These are phyloP conservation scores for Anoplolepis gracilipes DNA, from an alignment of 1,140 invertebrate species.

Conservation along the genomic window DNA sequence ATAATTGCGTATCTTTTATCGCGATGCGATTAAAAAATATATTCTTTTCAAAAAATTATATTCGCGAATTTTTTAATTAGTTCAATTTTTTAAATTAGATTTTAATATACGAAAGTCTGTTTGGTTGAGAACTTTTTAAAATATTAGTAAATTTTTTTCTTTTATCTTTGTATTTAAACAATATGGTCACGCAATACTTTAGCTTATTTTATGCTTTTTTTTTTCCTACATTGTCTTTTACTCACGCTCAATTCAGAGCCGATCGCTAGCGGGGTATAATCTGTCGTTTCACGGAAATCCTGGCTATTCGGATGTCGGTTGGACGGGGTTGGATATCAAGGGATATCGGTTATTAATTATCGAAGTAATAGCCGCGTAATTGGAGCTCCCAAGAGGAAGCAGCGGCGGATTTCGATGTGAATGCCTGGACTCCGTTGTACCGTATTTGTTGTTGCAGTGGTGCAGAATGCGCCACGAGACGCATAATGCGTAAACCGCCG, in stretches of 20 bases:
- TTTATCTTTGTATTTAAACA: not conserved
- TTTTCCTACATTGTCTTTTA: not conserved
- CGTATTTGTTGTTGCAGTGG: slow-evolving; percentile 40
- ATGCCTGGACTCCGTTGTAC: slow-evolving; percentile 33
- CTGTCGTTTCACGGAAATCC: slow-evolving; percentile 66
- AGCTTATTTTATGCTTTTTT: not conserved
- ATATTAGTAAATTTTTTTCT: not conserved
- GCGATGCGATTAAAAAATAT: not conserved
- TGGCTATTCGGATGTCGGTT: slow-evolving; percentile 62
- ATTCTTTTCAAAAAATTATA: not conserved
- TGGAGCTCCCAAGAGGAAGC: slow-evolving; percentile 61
- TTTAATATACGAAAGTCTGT: not conserved
- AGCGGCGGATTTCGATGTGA: slow-evolving; percentile 20
- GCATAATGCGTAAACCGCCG: slow-evolving; percentile 40
- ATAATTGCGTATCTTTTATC: not conserved
- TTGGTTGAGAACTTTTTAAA: no score
- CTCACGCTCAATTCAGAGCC: not conserved
- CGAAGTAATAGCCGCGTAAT: slow-evolving; percentile 76
- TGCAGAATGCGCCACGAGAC: slow-evolving; percentile 22
- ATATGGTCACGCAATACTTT: not conserved
- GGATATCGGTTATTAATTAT: slow-evolving; percentile 76
- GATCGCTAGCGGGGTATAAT: slow-evolving; percentile 55
- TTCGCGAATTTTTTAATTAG: not conserved
- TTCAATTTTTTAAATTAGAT: not conserved
- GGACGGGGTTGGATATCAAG: slow-evolving; percentile 67